Evolutionary conservation across 2,113 vertebrate species (phyloP).

Genomic region (Sinosuthora webbiana): DNA sequence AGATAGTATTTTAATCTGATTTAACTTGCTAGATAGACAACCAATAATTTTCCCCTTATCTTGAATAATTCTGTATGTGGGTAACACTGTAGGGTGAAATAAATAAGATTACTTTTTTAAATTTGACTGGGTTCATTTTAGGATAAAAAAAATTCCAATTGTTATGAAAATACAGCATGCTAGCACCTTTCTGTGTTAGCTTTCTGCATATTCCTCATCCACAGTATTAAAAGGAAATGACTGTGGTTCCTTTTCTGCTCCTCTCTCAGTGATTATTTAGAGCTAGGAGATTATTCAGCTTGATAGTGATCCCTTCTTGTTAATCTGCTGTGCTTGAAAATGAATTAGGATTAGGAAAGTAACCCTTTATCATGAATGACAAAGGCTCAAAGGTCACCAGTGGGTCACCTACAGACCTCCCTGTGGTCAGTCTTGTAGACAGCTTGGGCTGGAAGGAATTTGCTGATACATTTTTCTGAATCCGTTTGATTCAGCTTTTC

Average conservation of each 20-base stretch:
- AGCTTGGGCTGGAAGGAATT: neutral
- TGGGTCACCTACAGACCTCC: neutral
- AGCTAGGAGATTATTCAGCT: neutral
- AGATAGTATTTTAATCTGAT: slow-evolving; percentile 39
- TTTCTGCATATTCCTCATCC: neutral
- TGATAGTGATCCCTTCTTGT: slow-evolving; percentile 8
- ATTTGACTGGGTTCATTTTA: slow-evolving; percentile 14
- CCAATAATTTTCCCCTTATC: slow-evolving; percentile 50
- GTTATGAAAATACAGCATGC: neutral
- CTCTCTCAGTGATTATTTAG: slow-evolving; percentile 1
- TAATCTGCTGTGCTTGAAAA: slow-evolving; percentile 19
- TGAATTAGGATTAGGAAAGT: slow-evolving; percentile 29
- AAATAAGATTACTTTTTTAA: slow-evolving; percentile 18
- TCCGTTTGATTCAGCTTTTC: neutral
- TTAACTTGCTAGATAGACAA: slow-evolving; percentile 38
- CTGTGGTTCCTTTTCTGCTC: neutral
- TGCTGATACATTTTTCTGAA: neutral
- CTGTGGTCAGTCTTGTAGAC: neutral
- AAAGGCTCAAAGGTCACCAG: neutral
- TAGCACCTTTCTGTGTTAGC: neutral
- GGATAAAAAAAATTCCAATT: neutral
- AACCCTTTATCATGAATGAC: neutral
- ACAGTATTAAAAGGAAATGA: neutral
- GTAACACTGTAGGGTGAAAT: slow-evolving; percentile 21
- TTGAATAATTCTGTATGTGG: slow-evolving; percentile 1